A percentile compares a stretch with the other conserved stretches of the same genome.
These are phyloP conservation scores for Brachynemurus nebulosus DNA, from an alignment of 2,888 invertebrate genomes.

Conservation along the genomic window DNA sequence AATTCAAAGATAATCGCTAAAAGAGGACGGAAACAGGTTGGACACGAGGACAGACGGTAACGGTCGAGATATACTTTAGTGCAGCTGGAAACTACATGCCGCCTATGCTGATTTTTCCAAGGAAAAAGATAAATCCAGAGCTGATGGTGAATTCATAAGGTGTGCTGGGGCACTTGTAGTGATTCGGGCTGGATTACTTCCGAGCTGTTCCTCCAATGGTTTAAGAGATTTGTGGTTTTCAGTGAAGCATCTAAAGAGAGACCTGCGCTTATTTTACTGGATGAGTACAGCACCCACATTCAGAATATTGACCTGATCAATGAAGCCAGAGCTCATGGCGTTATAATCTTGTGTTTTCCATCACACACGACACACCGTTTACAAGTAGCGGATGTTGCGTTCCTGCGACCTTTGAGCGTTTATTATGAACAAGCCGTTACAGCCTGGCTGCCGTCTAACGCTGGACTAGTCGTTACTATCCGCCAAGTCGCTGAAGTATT, in stretches of 20 bases:
- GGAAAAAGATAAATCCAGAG: slow-evolving; percentile 2
- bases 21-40: slow-evolving; percentile 15
- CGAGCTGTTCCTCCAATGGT: slow-evolving; percentile 1
- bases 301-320: slow-evolving; percentile 22
- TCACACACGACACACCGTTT: slow-evolving; percentile 18
- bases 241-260: slow-evolving; percentile 20
- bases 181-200: slow-evolving; percentile 11
- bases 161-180: slow-evolving; percentile 11
- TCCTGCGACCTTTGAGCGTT: slow-evolving; percentile 19
- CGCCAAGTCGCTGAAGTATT: slow-evolving; percentile 21
- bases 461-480: slow-evolving; percentile 19
- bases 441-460: slow-evolving; percentile 19
- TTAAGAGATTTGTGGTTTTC: background rate
- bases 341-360: slow-evolving; percentile 16
- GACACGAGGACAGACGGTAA: slow-evolving; percentile 4
- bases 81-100: slow-evolving; percentile 14
- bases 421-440: slow-evolving; percentile 18
- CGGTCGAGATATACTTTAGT: slow-evolving; percentile 15
- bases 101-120: slow-evolving; percentile 13
- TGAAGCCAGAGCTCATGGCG: slow-evolving; percentile 17
- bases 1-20: slow-evolving; percentile 15
- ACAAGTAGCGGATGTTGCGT: slow-evolving; percentile 20
- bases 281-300: slow-evolving; percentile 25
- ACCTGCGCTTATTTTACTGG: slow-evolving; percentile 24
- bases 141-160: background rate